These are phyloP conservation scores for Onychomys arenicola DNA, from an alignment of 2,797 vertebrate genomes.

Conservation along the genomic window DNA sequence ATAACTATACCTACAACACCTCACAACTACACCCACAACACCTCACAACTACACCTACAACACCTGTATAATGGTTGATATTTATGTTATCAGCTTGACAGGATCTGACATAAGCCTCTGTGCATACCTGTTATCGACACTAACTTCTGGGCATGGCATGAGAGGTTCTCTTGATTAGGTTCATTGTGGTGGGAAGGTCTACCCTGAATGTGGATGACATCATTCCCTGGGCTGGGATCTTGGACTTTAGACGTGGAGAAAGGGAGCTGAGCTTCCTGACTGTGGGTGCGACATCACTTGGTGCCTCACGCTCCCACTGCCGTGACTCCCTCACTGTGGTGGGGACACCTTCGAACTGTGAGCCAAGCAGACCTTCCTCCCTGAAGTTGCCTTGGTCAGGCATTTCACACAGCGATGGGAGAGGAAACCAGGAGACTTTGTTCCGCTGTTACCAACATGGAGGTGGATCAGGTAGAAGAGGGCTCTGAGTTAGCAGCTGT, in stretches of 20 bases:
- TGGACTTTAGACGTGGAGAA: neutral
- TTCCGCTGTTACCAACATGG: neutral
- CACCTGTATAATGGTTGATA: neutral
- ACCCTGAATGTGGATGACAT: neutral
- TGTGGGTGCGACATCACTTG: neutral
- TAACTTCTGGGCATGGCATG: neutral
- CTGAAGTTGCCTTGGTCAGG: neutral
- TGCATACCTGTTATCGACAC: neutral
- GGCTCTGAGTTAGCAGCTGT: slow-evolving; percentile 13
- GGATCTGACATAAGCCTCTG: neutral
- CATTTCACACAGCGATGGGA: neutral
- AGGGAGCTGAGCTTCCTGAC: neutral
- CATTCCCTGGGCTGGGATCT: neutral
- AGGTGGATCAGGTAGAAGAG: neutral
- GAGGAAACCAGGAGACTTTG: neutral
- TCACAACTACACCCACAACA: no score
- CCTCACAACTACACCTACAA: no score
- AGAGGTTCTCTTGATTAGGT: neutral
- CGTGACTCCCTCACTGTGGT: neutral
- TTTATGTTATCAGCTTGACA: neutral
- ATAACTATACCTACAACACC: no score
- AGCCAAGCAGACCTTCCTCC: neutral
- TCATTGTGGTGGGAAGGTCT: neutral
- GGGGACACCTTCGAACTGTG: neutral
- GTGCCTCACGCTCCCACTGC: neutral